These are phyloP conservation scores for Leucophora obtusa DNA, from an alignment of 2,888 invertebrate genomes.

Conservation along the genomic window DNA sequence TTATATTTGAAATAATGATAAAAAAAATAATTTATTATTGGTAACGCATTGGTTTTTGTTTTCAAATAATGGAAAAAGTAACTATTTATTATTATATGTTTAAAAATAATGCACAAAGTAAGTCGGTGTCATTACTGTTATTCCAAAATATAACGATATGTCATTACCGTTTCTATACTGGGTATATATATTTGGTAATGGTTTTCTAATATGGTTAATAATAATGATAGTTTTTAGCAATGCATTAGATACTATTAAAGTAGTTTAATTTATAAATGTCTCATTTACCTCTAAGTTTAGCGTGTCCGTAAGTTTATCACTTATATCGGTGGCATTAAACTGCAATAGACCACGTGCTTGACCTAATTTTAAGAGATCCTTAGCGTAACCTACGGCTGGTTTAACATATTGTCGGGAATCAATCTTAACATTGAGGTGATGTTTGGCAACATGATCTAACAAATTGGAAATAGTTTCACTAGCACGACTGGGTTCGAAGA, in stretches of 20 bases:
- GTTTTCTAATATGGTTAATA: no score
- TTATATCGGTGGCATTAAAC: conserved; percentile 85
- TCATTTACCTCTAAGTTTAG: conserved; percentile 84
- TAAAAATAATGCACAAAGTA: no score
- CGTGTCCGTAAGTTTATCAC: conserved; percentile 87
- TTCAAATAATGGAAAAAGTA: no score
- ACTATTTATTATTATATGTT: no score
- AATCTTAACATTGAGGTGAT: conserved; percentile 85
- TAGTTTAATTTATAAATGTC: background rate
- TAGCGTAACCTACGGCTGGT: conserved; percentile 86
- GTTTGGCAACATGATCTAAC: conserved; percentile 84
- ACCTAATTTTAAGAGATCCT: conserved; percentile 86
- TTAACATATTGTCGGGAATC: conserved; percentile 87
- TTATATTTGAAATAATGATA: no score
- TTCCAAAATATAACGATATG: no score
- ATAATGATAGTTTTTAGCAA: background rate
- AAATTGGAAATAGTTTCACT: conserved; percentile 85
- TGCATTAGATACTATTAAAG: background rate
- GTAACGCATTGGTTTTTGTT: no score
- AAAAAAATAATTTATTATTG: no score
- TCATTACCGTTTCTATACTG: no score
- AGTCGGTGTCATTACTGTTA: no score
- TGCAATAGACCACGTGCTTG: conserved; percentile 84
- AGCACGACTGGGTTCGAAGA: conserved; percentile 84
- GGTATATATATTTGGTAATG: no score